A percentile compares a stretch with the other conserved stretches of the same genome.
Conservation (phyloP, 2,888 invertebrate species). For the Chouioia cunea region DNA sequence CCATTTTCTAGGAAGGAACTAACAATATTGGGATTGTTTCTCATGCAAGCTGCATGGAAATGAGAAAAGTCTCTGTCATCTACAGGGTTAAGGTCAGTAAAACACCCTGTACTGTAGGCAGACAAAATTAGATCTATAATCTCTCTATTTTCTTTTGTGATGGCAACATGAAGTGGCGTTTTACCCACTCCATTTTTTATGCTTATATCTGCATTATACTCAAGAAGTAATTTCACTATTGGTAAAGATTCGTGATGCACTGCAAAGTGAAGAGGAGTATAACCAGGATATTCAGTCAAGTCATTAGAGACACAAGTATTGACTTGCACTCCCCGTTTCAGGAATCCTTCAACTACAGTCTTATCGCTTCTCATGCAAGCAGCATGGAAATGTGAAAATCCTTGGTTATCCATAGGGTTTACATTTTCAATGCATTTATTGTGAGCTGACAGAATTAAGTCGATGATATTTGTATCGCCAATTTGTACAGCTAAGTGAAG, state of each 20-base stretch:
- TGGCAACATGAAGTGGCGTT: neutral
- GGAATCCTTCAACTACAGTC: too few species aligned
- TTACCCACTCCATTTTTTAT: neutral
- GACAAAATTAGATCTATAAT: neutral
- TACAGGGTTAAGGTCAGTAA: neutral
- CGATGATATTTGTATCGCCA: neutral
- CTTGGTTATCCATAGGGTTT: slow-evolving; percentile 4
- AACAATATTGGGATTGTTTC: too few species aligned
- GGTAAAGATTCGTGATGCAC: neutral
- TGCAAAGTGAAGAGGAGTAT: neutral
- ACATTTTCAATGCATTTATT: neutral
- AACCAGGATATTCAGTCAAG: too few species aligned
- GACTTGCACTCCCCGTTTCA: too few species aligned
- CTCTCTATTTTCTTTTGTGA: too few species aligned
- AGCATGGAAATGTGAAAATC: slow-evolving; percentile 5
- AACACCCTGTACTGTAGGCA: too few species aligned
- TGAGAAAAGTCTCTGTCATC: slow-evolving; percentile 18
- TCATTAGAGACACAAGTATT: too few species aligned
- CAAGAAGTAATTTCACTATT: neutral
- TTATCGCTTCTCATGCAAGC: too few species aligned
- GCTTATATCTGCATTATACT: neutral
- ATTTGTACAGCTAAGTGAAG: slow-evolving; percentile 19
- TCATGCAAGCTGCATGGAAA: too few species aligned
- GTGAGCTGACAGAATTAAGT: slow-evolving; percentile 2
- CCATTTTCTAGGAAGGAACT: too few species aligned